Evolutionary conservation across 2,797 vertebrate species (phyloP), one percentile per base, ranked within the genome.

Genomic region (Etheostoma nigrum): DNA sequence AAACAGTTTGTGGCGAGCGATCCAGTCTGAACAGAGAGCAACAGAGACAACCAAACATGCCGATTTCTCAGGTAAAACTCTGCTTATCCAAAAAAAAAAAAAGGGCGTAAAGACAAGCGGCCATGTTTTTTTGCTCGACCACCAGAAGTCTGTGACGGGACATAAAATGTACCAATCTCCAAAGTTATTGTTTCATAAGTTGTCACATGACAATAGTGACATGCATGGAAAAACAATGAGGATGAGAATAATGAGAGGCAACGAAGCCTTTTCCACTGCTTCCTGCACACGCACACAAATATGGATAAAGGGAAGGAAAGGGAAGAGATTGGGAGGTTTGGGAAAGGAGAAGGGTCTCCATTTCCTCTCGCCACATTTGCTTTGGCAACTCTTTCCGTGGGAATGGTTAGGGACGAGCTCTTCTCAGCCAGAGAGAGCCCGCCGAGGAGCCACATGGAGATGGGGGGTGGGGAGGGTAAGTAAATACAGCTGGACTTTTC

Each of bases 351-450:
- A 88, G 65, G 91, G 93, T 89, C 92, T 91, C 95, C 89, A 91
- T 92, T 91, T 95, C 95, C 95, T 94, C 84, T 71, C 73, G 72
- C 87, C 84, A 94, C 88, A 88, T 92, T 96, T 96, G 89, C 89
- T 81, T 89, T 96, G 96, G 96, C 96, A 96, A 91, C 61, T 67
- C 70, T 89, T 82, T 91, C 89, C 92, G 93, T 96, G 95, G 95
- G 95, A 96, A 94, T 91, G 81, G 91, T 91, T 86, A 69, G 59
- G 86, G 75, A 87, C 73, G 83, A 54, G 85, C 70, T 90, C 76
- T 87, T 83, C 75, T 83, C 72, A 1, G 78, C 65, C 83, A 59
- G 82, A 72, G 61, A 78, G 87, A 79, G 82, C 85, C 55, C 48
- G 87, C 49, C 51, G 54, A 61, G 60, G 78, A 62, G 27, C 61